Percentiles rank a stretch among this genome's conserved stretches.
phyloP scores from a whole-genome alignment of 35 echinoderm and acorn worm genomes.

The Diadema setosum region DNA sequence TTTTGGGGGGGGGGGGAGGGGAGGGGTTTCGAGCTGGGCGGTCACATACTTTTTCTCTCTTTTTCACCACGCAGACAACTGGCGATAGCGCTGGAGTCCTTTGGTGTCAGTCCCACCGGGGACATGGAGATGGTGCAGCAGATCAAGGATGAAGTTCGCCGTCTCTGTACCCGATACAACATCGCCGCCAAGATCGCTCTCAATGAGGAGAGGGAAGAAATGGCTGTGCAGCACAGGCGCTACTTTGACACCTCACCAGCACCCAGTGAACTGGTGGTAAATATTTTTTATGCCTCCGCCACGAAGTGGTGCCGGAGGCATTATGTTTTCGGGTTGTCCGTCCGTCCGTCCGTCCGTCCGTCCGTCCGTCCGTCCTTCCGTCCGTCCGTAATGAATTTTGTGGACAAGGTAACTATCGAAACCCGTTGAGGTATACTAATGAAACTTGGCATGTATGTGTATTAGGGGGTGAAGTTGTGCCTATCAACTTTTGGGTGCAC shows the following conservation, averaged over 20 bases:
- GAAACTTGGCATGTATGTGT: too few relatives aligned
- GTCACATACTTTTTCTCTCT: background rate
- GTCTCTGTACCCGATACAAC: conserved; percentile 85
- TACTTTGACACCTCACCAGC: conserved; percentile 64
- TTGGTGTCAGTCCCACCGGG: conserved; percentile 89
- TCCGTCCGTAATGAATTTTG: too few relatives aligned
- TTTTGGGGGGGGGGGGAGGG: too few relatives aligned
- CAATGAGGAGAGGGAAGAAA: conserved; percentile 71
- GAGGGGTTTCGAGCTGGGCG: too few relatives aligned
- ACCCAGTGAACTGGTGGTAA: conserved; percentile 61
- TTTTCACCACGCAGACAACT: conserved; percentile 56
- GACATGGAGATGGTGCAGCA: conserved; percentile 99
- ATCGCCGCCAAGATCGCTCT: conserved; percentile 91
- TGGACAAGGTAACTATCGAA: too few relatives aligned
- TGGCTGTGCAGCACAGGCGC: conserved; percentile 51
- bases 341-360: too few relatives aligned
- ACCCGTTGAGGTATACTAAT: too few relatives aligned
- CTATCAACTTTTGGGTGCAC: too few relatives aligned
- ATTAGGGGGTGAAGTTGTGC: too few relatives aligned
- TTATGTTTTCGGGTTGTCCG: too few relatives aligned
- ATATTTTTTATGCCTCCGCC: background rate
- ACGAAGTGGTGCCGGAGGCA: too few relatives aligned
- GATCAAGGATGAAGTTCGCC: conserved; percentile 90
- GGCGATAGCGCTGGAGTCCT: conserved; percentile 71
- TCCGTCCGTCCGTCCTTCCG: too few relatives aligned